Evolutionary conservation across 1,140 invertebrate species (phyloP), one percentile per base, ranked within the genome.

Genomic region (Tetraneura akinire): DNA sequence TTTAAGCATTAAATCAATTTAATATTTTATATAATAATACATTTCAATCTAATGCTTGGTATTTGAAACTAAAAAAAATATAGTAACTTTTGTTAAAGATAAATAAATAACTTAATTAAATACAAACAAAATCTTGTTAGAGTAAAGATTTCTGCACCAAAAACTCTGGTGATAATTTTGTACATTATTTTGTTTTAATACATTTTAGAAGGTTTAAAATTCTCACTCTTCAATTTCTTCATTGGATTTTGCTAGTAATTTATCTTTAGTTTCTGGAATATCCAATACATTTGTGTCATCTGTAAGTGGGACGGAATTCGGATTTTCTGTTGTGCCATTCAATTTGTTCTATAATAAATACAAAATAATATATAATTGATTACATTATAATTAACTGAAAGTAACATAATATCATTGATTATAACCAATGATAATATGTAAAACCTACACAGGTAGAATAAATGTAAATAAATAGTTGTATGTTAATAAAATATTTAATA

Each of bases 161-260:
- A 26, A 47, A 42, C 60, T 37, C 60, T 23, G 8, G 14, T 49
- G 16, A 8, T 70, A 49, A 60, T 60, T 78, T 62, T 78, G 74
- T 78, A 78, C 74, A 78, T 57, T 78, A 62, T 62, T 45, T 10
- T 37, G 32, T 18, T 47, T 13, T 21, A 14, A 14, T 47, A 13
- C 32, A 32, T 21, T 57, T 37, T 42, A 32, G 42, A 21, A 18
- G 37, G n/a, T 18, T 21, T 21, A 37, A 74, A 76, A 16, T 23
- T 78, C 74, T 78, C 74, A 78, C 74, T 78, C 74, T 78, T 78
- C 74, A n/a, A 78, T 78, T 78, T 60, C 74, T 16, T 60, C 55
- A 47, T 78, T 55, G 26, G 32, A 62, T 60, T 78, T 55, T 62
- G 55, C 62, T 62, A 78, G 37, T 37, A n/a, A 45, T 45, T 78